Base-by-base conservation (phyloP, 2,797 vertebrate species). In the Hybognathus amarus region DNA sequence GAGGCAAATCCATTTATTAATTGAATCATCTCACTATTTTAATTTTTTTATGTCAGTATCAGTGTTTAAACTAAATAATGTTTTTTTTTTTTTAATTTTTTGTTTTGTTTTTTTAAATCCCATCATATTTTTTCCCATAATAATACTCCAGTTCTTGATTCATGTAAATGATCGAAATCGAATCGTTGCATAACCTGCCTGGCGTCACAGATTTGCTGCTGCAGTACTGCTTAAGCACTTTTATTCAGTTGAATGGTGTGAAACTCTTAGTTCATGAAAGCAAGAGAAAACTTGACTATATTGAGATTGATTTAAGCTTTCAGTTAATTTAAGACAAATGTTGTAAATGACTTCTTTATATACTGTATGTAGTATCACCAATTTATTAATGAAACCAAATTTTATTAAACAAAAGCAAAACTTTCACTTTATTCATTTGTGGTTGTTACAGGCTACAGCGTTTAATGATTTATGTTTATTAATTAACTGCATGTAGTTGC, bases 361-460 rank as follows among this genome's bases (percentile, higher is more conserved):
- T 33, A 33, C 30, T 33, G 30, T 33, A 47, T 71, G 69, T 73
- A 11, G 27, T 66, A 77, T 47, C 40, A 33, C 24, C 10, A 45
- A 64, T 18, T 52, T 67, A 36, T 79, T 67, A 47, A 67, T 67
- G 45, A 79, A 77, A 33, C 10, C 59, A 64, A 45, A 64, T 77
- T 63, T 45, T 45, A 63, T 63, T 45, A 15, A 50, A 78, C n/a
- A n/a, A 33, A 63, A 64, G 75, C 11, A 1, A 45, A 30, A 66
- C 59, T 30, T 64, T 20, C 2, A 17, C 17, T 3, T 20, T 33
- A 24, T 24, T 6, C 0, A 7, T 2, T 61, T 61, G 24, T 27
- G 6, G 27, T 30, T 63, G 13, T 27, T 30, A 30, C 59, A 63
- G 13, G 24, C 13, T 30, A 30, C 59, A 30, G 13, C 0, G 1